A percentile compares a stretch with the other conserved stretches of the same genome.
These are phyloP conservation scores for Phymastichus coffea DNA, from an alignment of 1,140 invertebrate species.

Conservation along the genomic window DNA sequence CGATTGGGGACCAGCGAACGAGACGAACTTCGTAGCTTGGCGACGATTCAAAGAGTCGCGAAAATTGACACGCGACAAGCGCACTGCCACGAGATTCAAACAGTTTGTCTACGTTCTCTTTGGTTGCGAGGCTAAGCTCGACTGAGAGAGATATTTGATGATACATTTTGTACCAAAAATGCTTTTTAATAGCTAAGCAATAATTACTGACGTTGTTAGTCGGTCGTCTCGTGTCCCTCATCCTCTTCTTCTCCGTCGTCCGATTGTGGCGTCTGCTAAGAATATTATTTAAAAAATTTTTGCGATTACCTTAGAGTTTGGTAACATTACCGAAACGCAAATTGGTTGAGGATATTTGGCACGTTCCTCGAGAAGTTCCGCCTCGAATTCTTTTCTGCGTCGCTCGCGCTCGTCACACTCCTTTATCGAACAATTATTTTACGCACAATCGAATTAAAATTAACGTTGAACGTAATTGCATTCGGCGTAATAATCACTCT, in stretches of 20 bases:
- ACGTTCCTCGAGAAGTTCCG: slow-evolving; percentile 19
- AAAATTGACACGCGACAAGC: slow-evolving; percentile 43
- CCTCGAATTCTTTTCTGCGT: slow-evolving; percentile 20
- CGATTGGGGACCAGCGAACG: slow-evolving; percentile 60
- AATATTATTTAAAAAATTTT: too few relatives aligned
- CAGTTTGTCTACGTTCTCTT: slow-evolving; percentile 48
- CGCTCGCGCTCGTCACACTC: slow-evolving; percentile 14
- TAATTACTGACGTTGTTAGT: too few relatives aligned
- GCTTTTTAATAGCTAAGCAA: neutral
- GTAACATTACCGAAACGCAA: too few relatives aligned
- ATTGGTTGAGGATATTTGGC: too few relatives aligned
- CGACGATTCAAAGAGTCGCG: slow-evolving; percentile 48
- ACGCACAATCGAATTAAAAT: neutral
- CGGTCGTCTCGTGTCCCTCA: too few relatives aligned
- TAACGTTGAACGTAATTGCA: too few relatives aligned
- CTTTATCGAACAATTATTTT: neutral
- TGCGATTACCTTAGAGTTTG: too few relatives aligned
- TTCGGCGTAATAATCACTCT: slow-evolving; percentile 47
- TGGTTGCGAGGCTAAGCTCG: slow-evolving; percentile 40
- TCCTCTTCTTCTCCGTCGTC: too few relatives aligned
- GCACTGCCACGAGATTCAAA: slow-evolving; percentile 42
- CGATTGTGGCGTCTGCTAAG: too few relatives aligned
- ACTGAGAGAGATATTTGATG: slow-evolving; percentile 10
- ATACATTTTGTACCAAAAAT: neutral
- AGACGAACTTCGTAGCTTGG: slow-evolving; percentile 48